Conservation (phyloP, 2,113 vertebrate genomes). For the Papio anubis region DNA sequence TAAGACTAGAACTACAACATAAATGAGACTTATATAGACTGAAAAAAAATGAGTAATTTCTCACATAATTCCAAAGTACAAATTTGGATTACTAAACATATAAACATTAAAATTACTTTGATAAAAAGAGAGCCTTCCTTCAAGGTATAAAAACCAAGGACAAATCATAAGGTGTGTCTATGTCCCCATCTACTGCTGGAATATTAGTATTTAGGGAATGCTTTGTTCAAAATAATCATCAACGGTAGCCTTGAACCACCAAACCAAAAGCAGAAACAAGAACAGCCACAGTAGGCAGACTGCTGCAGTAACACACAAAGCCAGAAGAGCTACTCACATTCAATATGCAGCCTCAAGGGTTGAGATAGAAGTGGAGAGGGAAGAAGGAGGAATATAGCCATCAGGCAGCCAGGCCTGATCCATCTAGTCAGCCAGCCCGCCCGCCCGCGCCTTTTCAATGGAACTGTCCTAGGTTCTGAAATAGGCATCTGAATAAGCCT, state of each 20-base stretch:
- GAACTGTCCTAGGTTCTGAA: constrained; percentile 42
- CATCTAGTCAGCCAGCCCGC: neutral
- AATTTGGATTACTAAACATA: constrained; percentile 10
- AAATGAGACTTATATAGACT: neutral
- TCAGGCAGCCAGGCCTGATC: neutral
- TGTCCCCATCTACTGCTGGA: neutral
- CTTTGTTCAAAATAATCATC: constrained; percentile 51
- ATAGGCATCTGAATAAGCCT: neutral
- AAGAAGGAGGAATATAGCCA: neutral
- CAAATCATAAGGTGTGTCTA: neutral
- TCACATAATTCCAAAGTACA: neutral
- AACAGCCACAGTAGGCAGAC: neutral
- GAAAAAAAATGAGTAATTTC: constrained; percentile 20
- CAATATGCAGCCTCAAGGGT: neutral
- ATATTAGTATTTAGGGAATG: neutral
- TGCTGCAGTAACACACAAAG: neutral
- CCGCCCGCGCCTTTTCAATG: neutral
- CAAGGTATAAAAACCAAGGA: neutral
- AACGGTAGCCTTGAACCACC: constrained; percentile 26
- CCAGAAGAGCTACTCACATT: neutral
- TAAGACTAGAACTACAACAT: constrained; percentile 19
- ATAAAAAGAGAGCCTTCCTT: neutral
- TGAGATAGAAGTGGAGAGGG: neutral
- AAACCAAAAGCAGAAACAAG: neutral
- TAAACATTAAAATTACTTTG: constrained; percentile 32